Conservation (phyloP, 2,113 vertebrate species). For the Desmodus rotundus region DNA sequence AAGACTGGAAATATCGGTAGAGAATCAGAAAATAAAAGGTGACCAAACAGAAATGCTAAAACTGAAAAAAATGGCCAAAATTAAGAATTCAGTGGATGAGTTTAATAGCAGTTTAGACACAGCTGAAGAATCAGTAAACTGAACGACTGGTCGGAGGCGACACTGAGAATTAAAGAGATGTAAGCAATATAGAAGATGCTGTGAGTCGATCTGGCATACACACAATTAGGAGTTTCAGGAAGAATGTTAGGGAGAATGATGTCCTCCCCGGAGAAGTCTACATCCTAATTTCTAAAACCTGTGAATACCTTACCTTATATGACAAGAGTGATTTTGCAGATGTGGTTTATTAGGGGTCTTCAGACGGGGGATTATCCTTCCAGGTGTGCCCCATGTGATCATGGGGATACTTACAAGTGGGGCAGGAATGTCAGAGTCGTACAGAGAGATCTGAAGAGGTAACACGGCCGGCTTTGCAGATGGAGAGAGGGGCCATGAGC, state of each 20-base stretch:
- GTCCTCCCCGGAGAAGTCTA: not conserved
- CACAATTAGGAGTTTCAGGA: not conserved
- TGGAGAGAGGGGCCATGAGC: not conserved
- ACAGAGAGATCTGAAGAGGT: not conserved
- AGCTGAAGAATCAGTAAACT: not conserved
- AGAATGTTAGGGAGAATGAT: not conserved
- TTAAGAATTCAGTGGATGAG: not conserved
- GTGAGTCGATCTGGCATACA: not conserved
- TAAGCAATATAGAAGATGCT: not conserved
- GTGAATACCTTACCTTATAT: not conserved
- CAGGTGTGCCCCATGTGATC: not conserved
- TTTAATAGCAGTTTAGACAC: not conserved
- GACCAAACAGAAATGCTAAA: not conserved
- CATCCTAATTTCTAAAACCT: not conserved
- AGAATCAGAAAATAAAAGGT: constrained; percentile 1
- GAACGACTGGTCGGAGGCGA: not conserved
- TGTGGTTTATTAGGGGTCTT: not conserved
- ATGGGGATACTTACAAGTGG: not conserved
- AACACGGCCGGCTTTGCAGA: not conserved
- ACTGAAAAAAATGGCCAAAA: not conserved
- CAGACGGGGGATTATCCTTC: not conserved
- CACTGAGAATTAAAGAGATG: not conserved
- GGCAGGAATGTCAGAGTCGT: not conserved
- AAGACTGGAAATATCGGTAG: not conserved
- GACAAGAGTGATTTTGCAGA: not conserved